Evolutionary conservation across 2,113 vertebrate species (phyloP), one percentile per base, ranked within the genome.

Genomic region (Trogon melanurus): DNA sequence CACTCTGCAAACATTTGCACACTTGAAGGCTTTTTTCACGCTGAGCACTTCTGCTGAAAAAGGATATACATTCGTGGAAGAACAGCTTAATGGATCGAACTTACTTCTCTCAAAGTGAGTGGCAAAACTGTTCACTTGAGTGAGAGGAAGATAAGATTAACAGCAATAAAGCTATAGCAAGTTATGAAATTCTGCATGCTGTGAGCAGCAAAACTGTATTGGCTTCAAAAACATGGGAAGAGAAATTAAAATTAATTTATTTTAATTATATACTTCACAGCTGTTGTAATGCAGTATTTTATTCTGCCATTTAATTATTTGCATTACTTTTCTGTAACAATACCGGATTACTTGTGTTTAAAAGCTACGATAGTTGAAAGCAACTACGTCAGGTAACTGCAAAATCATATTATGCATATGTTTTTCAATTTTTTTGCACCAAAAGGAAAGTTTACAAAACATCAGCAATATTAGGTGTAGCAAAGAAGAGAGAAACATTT

Each of bases 401-500:
- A 64, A 71, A 88, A 70, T 10, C 8, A 38, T 25, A 23, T 38
- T 74, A 14, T 21, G 57, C 36, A 3, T 45, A 21, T n/a, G 69
- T 89, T 80, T 88, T 36, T 29, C 41, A 41, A 41, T 79, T 65
- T 79, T 4, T 26, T 78, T 88, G 34, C n/a, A 61, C 62, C 29
- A n/a, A 87, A 92, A 91, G 44, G 27, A 76, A 81, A 82, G 30
- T 86, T 70, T 65, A 67, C 41, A 84, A 88, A 79, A 67, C 14
- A 69, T 45, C 44, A 76, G 47, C 83, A 97, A 66, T 54, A 47
- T 11, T 82, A 13, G 44, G 50, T 78, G 45, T 85, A 73, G 74
- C 82, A 93, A 97, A 76, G 57, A 93, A 10, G 71, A 82, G 47
- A 85, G 79, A 93, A 91, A 94, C 78, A 19, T 96, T 97, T 97